A percentile compares a stretch with the other conserved stretches of the same genome.
Evolutionary conservation across 1,140 invertebrate species (phyloP).

Genomic region (Anastatus disparis): DNA sequence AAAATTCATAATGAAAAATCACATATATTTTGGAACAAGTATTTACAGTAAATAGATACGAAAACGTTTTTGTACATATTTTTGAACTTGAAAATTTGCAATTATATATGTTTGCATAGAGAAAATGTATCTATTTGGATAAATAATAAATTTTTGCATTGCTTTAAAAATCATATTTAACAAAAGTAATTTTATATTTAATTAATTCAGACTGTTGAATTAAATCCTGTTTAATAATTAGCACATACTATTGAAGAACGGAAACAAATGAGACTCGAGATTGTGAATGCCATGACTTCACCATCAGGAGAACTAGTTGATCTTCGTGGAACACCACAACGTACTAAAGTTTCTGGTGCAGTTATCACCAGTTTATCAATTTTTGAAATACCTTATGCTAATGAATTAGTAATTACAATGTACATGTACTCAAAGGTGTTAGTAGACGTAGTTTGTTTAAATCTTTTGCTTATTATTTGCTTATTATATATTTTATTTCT

Average conservation of each 20-base stretch:
- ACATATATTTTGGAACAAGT: no score
- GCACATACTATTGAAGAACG: slow-evolving; percentile 86
- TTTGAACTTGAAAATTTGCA: no score
- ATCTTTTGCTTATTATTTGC: slow-evolving; percentile 81
- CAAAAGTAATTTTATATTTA: slow-evolving; percentile 15
- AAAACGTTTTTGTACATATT: no score
- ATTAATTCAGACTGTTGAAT: slow-evolving; percentile 72
- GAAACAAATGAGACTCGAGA: slow-evolving; percentile 88
- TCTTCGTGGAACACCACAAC: slow-evolving; percentile 74
- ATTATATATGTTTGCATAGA: no score
- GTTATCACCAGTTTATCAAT: slow-evolving; percentile 58
- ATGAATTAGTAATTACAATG: slow-evolving; percentile 86
- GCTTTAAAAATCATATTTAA: no score
- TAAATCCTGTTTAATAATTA: slow-evolving; percentile 74
- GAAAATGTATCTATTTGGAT: no score
- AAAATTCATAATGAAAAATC: no score
- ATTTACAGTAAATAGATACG: no score
- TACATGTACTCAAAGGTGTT: slow-evolving; percentile 76
- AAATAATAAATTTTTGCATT: no score
- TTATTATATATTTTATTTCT: slow-evolving; percentile 90
- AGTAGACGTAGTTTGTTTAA: slow-evolving; percentile 78
- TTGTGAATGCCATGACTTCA: slow-evolving; percentile 88
- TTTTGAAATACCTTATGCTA: slow-evolving; percentile 84
- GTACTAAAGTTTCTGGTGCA: slow-evolving; percentile 71
- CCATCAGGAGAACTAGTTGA: slow-evolving; percentile 85